phyloP scores from a whole-genome alignment of 92 coral and sea anemone genomes.

The Paramuricea clavata region DNA sequence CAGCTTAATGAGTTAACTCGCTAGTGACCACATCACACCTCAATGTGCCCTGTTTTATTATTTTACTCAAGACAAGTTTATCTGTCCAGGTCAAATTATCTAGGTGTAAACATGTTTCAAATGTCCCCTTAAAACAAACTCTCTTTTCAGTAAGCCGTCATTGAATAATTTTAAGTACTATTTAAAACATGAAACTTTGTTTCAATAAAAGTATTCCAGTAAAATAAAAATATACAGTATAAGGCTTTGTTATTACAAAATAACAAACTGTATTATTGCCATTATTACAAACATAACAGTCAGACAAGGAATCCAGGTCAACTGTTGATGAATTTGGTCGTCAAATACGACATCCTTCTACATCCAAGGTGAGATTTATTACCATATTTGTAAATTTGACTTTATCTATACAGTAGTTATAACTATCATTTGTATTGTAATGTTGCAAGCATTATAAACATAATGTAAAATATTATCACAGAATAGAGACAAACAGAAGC shows the following conservation, averaged over 20 bases:
- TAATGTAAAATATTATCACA: too few species aligned
- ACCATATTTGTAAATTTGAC: not conserved
- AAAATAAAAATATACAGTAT: not conserved
- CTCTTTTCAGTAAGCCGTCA: not conserved
- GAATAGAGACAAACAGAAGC: too few species aligned
- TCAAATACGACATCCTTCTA: conserved; percentile 70
- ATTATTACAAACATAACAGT: conserved; percentile 41
- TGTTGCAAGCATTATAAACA: too few species aligned
- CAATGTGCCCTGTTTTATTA: too few species aligned
- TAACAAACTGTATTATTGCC: conserved; percentile 28
- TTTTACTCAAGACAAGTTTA: too few species aligned
- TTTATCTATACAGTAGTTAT: not conserved
- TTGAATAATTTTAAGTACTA: not conserved
- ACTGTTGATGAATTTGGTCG: conserved; percentile 90
- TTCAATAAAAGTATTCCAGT: not conserved
- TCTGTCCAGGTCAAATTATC: too few species aligned
- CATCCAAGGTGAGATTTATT: conserved; percentile 68
- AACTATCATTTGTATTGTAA: too few species aligned
- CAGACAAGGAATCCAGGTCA: conserved; percentile 52
- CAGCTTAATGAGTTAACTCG: too few species aligned
- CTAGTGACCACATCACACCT: too few species aligned
- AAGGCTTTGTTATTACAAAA: not conserved
- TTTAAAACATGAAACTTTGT: not conserved
- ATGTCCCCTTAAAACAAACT: not conserved
- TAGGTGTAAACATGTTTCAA: too few species aligned